Evolutionary conservation across 2,888 invertebrate species (phyloP).

Genomic region (Melanostoma mellinum): DNA sequence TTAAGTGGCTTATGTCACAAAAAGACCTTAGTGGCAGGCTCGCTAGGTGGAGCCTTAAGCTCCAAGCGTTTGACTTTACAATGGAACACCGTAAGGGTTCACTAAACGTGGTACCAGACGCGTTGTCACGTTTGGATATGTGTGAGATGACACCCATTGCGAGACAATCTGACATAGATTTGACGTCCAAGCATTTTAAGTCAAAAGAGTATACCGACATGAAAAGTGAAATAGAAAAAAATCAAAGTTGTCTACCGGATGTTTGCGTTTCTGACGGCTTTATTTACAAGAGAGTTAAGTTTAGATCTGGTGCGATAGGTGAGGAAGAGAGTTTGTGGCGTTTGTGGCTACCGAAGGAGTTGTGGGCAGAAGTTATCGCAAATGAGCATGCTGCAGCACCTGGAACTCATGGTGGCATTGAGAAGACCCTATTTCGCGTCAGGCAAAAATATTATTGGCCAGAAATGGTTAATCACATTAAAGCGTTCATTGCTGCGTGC

Average conservation of each 20-base stretch:
- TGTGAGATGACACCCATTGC: not conserved
- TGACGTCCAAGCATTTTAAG: not conserved
- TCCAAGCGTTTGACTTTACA: not conserved
- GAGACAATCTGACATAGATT: not conserved
- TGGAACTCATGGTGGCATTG: not conserved
- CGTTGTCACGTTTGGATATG: constrained; percentile 7
- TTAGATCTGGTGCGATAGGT: not conserved
- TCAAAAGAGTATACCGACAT: not conserved
- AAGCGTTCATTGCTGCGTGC: not conserved
- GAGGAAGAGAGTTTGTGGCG: constrained; percentile 11
- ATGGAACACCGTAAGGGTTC: constrained; percentile 21
- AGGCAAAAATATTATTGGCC: constrained; percentile 17
- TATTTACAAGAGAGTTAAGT: not conserved
- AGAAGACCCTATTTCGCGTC: not conserved
- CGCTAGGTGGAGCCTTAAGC: not conserved
- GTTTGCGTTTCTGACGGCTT: not conserved
- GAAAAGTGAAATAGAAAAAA: not conserved
- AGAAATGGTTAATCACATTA: not conserved
- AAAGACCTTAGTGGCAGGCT: constrained; percentile 27
- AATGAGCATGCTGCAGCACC: constrained; percentile 1
- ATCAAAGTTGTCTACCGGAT: not conserved
- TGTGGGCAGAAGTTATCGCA: not conserved
- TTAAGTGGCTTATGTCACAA: constrained; percentile 46
- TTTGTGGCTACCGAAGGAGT: not conserved
- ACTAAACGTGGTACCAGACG: constrained; percentile 12